Evolutionary conservation across 1,140 invertebrate genomes (phyloP), one percentile per base, ranked within the genome.

Genomic region (Piezodorus guildinii): DNA sequence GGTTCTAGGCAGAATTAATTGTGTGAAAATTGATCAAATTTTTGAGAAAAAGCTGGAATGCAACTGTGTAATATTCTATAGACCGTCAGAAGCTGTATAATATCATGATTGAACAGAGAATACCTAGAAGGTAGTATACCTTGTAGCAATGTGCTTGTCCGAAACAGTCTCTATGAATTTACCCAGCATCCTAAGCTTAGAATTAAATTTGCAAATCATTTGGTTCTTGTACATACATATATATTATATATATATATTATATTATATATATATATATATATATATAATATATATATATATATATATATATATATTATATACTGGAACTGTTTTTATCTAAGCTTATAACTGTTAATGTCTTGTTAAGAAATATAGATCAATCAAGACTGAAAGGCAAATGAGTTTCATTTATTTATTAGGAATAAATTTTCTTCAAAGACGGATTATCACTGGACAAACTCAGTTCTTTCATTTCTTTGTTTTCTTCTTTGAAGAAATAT

Each of bases 381-480:
- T 56, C 23, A 21, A 23, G 52, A 56, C 52, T 56, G 52, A 56
- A 56, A 56, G 52, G 52, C 52, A 56, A 56, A 27, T 9, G 15
- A 56, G 52, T 56, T 56, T 56, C 52, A 56, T 19, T 56, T 23
- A 21, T 21, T 19, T 21, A 23, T 23, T 56, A 56, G 52, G 52
- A 56, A 56, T 56, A 56, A 27, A 23, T 56, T 39, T 8, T 23
- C 23, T 56, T 23, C 15, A 23, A 23, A 56, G 52, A 56, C 52
- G 52, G 52, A 56, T 56, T 56, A 56, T 56, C 52, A 56, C 52
- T 56, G 52, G 52, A 56, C 52, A 56, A 39, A 56, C 52, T 56
- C 60, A 44, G 34, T 60, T 56, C 17, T 8, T 21, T 30, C 30
- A 30, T 49, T 62, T 15, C 21, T 34, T 62, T 19, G n/a, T 52